Conservation (phyloP, 2,888 invertebrate genomes). For the Camponotus fellah region DNA sequence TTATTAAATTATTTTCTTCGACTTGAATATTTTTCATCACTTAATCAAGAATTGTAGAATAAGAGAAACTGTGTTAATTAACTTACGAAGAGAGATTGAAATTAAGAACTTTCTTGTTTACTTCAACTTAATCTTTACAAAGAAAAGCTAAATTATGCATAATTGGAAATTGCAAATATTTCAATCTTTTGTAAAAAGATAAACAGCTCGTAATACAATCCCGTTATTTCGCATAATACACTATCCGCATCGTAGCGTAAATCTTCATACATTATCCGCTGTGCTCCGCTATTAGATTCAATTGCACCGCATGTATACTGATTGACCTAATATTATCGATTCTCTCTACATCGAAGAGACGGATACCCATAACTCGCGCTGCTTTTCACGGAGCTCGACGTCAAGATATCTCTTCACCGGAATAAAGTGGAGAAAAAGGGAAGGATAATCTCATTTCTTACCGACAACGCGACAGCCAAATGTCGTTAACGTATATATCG, state of each 20-base stretch:
- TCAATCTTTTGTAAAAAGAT: background rate
- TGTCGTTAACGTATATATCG: constrained; percentile 68
- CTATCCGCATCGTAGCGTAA: background rate
- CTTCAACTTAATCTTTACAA: background rate
- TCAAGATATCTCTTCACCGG: background rate
- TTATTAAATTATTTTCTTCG: background rate
- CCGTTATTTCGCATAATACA: background rate
- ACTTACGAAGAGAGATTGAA: background rate
- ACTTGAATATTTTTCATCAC: background rate
- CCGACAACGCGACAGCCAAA: constrained; percentile 42
- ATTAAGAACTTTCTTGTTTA: background rate
- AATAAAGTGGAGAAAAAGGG: too few species aligned
- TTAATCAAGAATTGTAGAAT: constrained; percentile 24
- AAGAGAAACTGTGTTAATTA: constrained; percentile 2
- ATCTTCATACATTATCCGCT: constrained; percentile 38
- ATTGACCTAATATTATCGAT: constrained; percentile 47
- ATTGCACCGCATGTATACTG: constrained; percentile 45
- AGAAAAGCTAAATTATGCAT: background rate
- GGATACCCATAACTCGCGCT: constrained; percentile 17
- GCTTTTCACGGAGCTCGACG: constrained; percentile 5
- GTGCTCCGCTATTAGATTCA: constrained; percentile 38
- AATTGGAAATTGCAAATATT: background rate
- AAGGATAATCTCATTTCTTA: constrained; percentile 49
- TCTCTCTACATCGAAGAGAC: constrained; percentile 17
- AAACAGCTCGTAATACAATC: constrained; percentile 4